Base-by-base conservation (phyloP, 2,888 invertebrate genomes). In the Ophion costatus region DNA sequence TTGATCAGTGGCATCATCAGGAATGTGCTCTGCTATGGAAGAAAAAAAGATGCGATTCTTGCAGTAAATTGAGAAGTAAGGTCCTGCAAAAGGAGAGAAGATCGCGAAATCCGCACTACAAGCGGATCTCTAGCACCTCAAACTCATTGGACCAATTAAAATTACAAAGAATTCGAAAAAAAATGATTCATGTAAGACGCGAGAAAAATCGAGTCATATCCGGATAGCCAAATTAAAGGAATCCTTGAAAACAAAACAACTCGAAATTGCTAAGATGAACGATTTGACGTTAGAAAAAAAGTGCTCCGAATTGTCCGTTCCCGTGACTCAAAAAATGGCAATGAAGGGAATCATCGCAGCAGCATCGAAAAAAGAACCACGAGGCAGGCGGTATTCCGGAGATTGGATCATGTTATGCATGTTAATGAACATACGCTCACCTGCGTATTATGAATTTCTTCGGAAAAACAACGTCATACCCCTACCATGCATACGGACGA, bases 401-500 rank as follows among this genome's bases (percentile, higher is more conserved):
- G 81, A 87, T 9, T 87, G 81, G 83, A 74, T 85, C n/a, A 78
- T 85, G 75, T 59, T 85, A 24, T 85, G 83, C 63, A 75, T 85
- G 33, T 57, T 82, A 2, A 67, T 80, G 75, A 83, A 85, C 56
- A 87, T 87, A 29, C 45, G 85, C 11, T 87, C 85, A 29, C 85
- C 85, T 24, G 51, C 70, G 14, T 80, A 79, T 42, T 85, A 87
- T 63, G 78, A 83, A 17, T 85, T 85, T 29, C 45, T 85, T 10
- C 66, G 77, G 20, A 64, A 76, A 75, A 75, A 70, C n/a, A 69
- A 80, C 24, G 14, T 74, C 7, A 20, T 80, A 17, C 80, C 74
- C 11, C 61, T 69, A 6, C 80, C 69, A 9, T 80, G 33, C 17
- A 69, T 14, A 33, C 20, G 69, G 2, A 75, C 80, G 6, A 75